Conservation (phyloP, 2,797 vertebrate species). For the Chaetodon trifasciatus region DNA sequence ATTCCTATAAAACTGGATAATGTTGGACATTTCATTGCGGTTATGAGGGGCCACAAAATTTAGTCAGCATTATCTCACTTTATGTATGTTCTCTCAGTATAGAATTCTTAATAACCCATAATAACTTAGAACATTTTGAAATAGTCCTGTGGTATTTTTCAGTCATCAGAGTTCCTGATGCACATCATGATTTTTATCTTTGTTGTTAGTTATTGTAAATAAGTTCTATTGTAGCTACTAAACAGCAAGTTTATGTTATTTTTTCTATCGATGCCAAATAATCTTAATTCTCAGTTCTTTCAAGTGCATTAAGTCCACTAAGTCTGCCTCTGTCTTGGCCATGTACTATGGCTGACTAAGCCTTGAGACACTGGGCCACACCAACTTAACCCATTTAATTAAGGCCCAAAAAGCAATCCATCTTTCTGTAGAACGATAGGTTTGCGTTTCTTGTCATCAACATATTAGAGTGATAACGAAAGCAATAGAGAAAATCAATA, state of each 20-base stretch:
- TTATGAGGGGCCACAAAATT: no score
- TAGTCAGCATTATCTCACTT: background rate
- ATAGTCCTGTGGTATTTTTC: background rate
- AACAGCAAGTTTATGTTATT: background rate
- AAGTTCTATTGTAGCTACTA: background rate
- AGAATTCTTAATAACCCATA: background rate
- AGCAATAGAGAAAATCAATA: constrained; percentile 89
- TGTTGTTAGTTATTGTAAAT: background rate
- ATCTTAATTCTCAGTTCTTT: background rate
- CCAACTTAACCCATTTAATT: constrained; percentile 36
- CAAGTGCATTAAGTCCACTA: background rate
- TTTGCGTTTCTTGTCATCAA: constrained; percentile 42
- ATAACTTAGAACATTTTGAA: background rate
- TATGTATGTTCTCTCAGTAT: no score
- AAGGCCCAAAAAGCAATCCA: constrained; percentile 29
- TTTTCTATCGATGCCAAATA: background rate
- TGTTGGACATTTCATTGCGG: no score
- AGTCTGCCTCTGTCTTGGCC: background rate
- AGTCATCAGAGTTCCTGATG: background rate
- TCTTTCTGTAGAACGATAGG: constrained; percentile 24
- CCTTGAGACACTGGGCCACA: constrained; percentile 5
- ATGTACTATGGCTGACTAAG: background rate
- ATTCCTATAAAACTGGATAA: background rate
- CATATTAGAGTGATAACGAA: constrained; percentile 88
- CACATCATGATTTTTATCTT: background rate